A percentile compares a stretch with the other conserved stretches of the same genome.
Evolutionary conservation across 2,888 invertebrate genomes (phyloP).

Genomic region (Elmis aenea): DNA sequence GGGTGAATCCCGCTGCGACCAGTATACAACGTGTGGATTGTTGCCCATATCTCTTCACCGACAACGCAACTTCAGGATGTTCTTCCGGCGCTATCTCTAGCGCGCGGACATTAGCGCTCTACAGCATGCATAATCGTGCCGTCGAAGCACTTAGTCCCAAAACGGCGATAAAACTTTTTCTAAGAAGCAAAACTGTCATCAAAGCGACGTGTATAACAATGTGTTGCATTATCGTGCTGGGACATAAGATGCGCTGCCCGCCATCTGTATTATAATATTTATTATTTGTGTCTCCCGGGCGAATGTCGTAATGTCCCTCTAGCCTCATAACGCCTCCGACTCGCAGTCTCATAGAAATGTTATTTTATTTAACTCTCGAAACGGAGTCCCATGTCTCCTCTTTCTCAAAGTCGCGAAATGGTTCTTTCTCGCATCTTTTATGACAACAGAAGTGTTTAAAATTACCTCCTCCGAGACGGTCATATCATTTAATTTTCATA

Average conservation of each 20-base stretch:
- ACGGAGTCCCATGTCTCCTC: slow-evolving; percentile 43
- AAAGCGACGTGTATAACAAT: slow-evolving; percentile 44
- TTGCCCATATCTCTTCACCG: slow-evolving; percentile 25
- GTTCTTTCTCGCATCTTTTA: slow-evolving; percentile 46
- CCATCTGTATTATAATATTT: slow-evolving; percentile 48
- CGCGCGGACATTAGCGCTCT: slow-evolving; percentile 18
- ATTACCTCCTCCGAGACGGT: slow-evolving; percentile 44
- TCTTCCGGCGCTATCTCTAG: slow-evolving; percentile 16
- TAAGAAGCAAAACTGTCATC: slow-evolving; percentile 46
- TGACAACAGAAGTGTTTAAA: slow-evolving; percentile 48
- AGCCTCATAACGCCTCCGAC: slow-evolving; percentile 40
- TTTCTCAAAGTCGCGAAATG: slow-evolving; percentile 45
- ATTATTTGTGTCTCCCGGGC: slow-evolving; percentile 48
- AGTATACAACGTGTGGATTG: slow-evolving; percentile 21
- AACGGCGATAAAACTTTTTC: slow-evolving; percentile 46
- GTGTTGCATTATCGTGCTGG: slow-evolving; percentile 44
- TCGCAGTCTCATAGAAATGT: slow-evolving; percentile 42
- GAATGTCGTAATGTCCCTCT: slow-evolving; percentile 37
- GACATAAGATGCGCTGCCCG: slow-evolving; percentile 31
- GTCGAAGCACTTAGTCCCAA: slow-evolving; percentile 33
- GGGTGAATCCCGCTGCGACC: slow-evolving; percentile 34
- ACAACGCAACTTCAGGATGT: slow-evolving; percentile 17
- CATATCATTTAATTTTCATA: slow-evolving; percentile 48
- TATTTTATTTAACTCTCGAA: slow-evolving; percentile 45
- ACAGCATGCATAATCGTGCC: slow-evolving; percentile 27